Evolutionary conservation across 2,888 invertebrate species (phyloP).

Genomic region (Brachyptera risi): DNA sequence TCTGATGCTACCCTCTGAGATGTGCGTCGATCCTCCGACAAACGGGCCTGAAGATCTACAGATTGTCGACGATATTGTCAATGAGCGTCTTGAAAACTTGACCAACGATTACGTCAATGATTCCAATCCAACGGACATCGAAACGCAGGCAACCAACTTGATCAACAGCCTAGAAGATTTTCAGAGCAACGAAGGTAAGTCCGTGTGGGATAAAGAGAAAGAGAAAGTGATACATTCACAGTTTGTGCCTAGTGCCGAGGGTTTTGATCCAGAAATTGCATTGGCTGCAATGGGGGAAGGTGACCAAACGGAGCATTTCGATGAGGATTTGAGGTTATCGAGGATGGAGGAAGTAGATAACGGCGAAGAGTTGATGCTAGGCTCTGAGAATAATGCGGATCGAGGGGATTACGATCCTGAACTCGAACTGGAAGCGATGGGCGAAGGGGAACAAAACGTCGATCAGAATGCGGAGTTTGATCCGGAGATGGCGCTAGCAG

Average conservation of each 20-base stretch:
- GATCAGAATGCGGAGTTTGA: background rate
- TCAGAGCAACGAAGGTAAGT: conserved; percentile 6
- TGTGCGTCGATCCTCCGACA: background rate
- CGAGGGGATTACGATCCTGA: background rate
- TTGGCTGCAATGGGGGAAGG: conserved; percentile 17
- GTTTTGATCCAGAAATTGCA: conserved; percentile 27
- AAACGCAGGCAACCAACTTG: background rate
- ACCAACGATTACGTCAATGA: background rate
- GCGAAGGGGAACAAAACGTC: background rate
- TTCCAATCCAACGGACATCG: background rate
- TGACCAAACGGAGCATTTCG: background rate
- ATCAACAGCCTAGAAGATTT: conserved; percentile 24
- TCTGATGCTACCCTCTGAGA: background rate
- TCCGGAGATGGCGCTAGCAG: conserved; percentile 2
- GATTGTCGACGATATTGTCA: conserved; percentile 30
- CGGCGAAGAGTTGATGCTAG: background rate
- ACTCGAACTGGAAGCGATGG: background rate
- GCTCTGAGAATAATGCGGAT: background rate
- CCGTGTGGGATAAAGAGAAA: conserved; percentile 8
- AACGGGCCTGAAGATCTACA: conserved; percentile 17
- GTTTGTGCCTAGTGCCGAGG: background rate
- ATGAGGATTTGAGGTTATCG: background rate
- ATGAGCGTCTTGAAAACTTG: conserved; percentile 31
- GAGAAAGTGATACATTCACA: too few relatives aligned
- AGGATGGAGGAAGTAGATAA: background rate